Evolutionary conservation across 1,140 invertebrate genomes (phyloP).

Genomic region (Pogonomyrmex californicus): DNA sequence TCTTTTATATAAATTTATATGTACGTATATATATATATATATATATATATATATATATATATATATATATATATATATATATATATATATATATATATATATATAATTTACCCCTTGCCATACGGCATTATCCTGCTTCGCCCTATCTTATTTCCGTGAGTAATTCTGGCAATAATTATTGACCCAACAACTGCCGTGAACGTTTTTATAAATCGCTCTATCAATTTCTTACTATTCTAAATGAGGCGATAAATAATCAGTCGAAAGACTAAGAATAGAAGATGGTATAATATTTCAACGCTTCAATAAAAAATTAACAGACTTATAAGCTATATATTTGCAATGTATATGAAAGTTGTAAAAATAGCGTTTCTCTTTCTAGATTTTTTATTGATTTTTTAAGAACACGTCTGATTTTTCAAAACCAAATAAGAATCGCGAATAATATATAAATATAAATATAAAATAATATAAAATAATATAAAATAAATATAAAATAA

Average conservation of each 20-base stretch:
- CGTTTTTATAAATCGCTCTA: conserved; percentile 46
- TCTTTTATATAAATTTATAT: no score
- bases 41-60: conserved; percentile 6
- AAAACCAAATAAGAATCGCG: neutral
- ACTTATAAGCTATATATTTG: neutral
- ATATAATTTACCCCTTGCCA: conserved; percentile 36
- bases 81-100: neutral
- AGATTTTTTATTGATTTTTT: neutral
- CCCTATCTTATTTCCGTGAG: conserved; percentile 67
- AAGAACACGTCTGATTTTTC: neutral
- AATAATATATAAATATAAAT: neutral
- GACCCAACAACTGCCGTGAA: conserved; percentile 31
- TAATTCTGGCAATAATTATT: conserved; percentile 66
- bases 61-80: conserved; percentile 4
- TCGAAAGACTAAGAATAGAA: neutral
- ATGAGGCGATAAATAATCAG: conserved; percentile 33
- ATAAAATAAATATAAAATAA: no score
- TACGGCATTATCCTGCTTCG: neutral
- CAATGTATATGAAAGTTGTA: neutral
- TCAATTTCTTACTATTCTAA: conserved; percentile 3
- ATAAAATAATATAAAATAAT: no score
- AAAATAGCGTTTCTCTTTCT: neutral
- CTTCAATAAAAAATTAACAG: neutral
- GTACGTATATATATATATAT: no score
- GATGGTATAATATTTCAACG: conserved; percentile 6